Evolutionary conservation across 2,888 invertebrate genomes (phyloP), one percentile per base, ranked within the genome.

Genomic region (Hirudinaria manillensis): DNA sequence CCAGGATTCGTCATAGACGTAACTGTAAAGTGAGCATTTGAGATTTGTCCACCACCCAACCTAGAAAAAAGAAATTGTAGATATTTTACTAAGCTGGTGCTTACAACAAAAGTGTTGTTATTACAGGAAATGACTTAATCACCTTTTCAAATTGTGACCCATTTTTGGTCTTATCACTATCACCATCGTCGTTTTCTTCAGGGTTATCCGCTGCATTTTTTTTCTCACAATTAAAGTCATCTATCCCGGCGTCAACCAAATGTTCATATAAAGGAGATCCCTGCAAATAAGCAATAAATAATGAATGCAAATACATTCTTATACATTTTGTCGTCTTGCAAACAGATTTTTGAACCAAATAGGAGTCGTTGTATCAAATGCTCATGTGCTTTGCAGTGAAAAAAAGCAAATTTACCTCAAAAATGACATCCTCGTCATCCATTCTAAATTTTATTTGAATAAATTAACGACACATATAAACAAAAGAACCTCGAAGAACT

Each of bases 341-440:
- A 7, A 1, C 45, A 10, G 45, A 45, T 45, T 45, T 4, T 45
- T 45, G 45, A 45, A 45, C 10, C 45, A 45, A 45, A 16, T 45
- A 45, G 16, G 16, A 45, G 45, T 7, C 45, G 16, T 45, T 45
- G 10, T 45, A 10, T 45, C 16, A 45, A 45, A 45, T 1, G 13
- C 16, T 45, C 45, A 45, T 16, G 16, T 45, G 45, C 45, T 16
- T 16, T 45, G 10, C 16, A 45, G 16, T 6, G 13, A 45, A 45
- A n/a, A 45, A 45, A 2, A 45, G 45, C 45, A 1, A 45, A 45
- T 45, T 45, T 76, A 77, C 77, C 72, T 76, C 76, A 76, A 77
- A 77, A 27, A 77, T 70, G 53, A 77, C 77, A 72, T 77, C 76
- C 65, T 74, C 76, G 51, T 76, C 77, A 53, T 75, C 76, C 72